Evolutionary conservation across 2,113 vertebrate genomes (phyloP), one percentile per base, ranked within the genome.

Genomic region (Periophthalmodon schlosseri): DNA sequence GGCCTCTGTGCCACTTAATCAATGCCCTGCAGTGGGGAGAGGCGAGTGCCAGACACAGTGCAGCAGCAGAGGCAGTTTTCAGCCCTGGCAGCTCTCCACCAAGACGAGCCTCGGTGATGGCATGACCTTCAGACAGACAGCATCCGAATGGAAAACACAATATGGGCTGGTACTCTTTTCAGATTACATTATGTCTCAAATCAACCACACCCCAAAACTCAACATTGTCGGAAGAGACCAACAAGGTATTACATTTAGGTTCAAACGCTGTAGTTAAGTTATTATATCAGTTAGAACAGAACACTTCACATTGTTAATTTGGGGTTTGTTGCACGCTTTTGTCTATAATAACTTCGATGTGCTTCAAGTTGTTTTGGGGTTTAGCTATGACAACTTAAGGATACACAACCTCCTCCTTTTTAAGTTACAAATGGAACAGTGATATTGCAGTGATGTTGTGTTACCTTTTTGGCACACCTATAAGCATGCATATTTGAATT

Each of bases 71-170:
- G 72, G 79, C 78, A 79, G 86, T 85, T 76, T 60, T 86, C 80
- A 88, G 84, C 83, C 56, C 39, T 88, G 90, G 87, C 88, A 87
- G 81, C 78, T 61, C 73, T 90, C 85, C 86, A 87, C 71, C 72
- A 81, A 68, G 80, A 78, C 33, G 79, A 82, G 80, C 76, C 23
- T 24, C 77, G 73, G 79, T 83, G 86, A 87, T 82, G 83, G 73
- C 81, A 72, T 88, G 89, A 91, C 87, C 88, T 91, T 87, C 86
- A 92, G 66, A 83, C 71, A 28, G 57, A n/a, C 69, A 44, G 58
- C 5, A 73, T 77, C 66, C 63, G 64, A 49, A 68, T 34, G 46
- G 21, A 71, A 75, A 56, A 74, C n/a, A 46, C 74, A 56, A 70
- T 5, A 61, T 6, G 39, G 39, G 13, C 46, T 15, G 11, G 18